phyloP scores from a whole-genome alignment of 2,888 invertebrate species.

The Drosophila rubida region DNA sequence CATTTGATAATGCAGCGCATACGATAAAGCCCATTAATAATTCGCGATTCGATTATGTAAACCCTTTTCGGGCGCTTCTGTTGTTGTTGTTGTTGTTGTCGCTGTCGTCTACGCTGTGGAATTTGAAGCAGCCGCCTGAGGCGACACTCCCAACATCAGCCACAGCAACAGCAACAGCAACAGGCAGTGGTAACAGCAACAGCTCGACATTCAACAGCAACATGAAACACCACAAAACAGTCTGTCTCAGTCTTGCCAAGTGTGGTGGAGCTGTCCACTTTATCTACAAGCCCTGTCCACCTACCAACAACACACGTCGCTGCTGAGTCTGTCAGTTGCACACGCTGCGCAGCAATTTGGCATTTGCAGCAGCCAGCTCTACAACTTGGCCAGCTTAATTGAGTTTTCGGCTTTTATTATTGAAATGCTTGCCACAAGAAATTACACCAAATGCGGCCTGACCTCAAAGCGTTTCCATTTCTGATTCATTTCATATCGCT shows the following conservation, averaged over 20 bases:
- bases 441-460: constrained; percentile 27
- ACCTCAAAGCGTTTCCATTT: constrained; percentile 62
- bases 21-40: constrained; percentile 70
- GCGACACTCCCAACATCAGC: constrained; percentile 70
- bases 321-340: constrained; percentile 14
- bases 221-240: constrained; percentile 26
- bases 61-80: constrained; percentile 28
- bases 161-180: constrained; percentile 6
- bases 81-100: constrained; percentile 25
- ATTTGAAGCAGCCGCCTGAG: constrained; percentile 66
- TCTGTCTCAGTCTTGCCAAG: neutral
- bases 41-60: constrained; percentile 64
- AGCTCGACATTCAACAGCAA: neutral
- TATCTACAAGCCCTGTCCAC: constrained; percentile 10
- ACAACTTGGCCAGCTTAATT: constrained; percentile 59
- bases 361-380: constrained; percentile 38
- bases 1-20: constrained; percentile 67
- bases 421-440: constrained; percentile 14
- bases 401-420: constrained; percentile 46
- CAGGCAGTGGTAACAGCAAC: constrained; percentile 12
- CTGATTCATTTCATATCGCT: constrained; percentile 54
- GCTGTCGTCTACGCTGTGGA: constrained; percentile 61
- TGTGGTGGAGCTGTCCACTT: neutral
- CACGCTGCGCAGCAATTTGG: constrained; percentile 36
- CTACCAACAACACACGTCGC: neutral